These are phyloP conservation scores for Onthophagus sagittarius DNA, from an alignment of 2,888 invertebrate species.

Conservation along the genomic window DNA sequence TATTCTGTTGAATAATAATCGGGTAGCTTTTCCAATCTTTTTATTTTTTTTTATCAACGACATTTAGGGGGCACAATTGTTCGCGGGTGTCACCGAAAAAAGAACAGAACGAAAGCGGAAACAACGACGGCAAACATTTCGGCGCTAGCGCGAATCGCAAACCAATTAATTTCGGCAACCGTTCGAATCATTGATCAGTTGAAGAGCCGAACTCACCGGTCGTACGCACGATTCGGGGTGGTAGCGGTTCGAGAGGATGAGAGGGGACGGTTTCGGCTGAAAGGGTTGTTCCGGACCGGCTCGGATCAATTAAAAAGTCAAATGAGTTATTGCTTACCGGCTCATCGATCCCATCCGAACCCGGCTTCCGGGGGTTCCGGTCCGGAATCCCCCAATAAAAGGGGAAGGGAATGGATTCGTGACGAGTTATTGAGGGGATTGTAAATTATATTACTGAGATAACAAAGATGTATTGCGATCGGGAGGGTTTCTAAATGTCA, in stretches of 20 bases:
- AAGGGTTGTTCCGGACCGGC: background rate
- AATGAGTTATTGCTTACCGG: conserved; percentile 35
- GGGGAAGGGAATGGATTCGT: conserved; percentile 23
- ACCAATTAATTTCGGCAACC: conserved; percentile 23
- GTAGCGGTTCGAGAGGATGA: background rate
- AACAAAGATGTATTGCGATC: background rate
- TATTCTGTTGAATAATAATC: background rate
- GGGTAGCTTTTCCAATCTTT: background rate
- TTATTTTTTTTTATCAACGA: background rate
- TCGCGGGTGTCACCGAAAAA: conserved; percentile 2
- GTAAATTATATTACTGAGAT: background rate
- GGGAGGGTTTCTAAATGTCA: background rate
- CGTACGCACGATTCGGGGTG: conserved; percentile 3
- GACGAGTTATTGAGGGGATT: conserved; percentile 12
- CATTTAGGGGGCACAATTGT: background rate
- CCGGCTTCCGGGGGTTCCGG: conserved; percentile 30
- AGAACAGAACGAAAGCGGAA: background rate
- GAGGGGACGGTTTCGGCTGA: background rate
- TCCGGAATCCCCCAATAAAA: conserved; percentile 27
- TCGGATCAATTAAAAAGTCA: conserved; percentile 33
- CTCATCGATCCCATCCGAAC: conserved; percentile 31
- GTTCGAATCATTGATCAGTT: conserved; percentile 22
- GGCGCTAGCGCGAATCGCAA: conserved; percentile 14
- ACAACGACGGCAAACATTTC: background rate
- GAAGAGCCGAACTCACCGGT: conserved; percentile 9